Evolutionary conservation across 2,113 vertebrate genomes (phyloP), one percentile per base, ranked within the genome.

Genomic region (Oxyura jamaicensis): DNA sequence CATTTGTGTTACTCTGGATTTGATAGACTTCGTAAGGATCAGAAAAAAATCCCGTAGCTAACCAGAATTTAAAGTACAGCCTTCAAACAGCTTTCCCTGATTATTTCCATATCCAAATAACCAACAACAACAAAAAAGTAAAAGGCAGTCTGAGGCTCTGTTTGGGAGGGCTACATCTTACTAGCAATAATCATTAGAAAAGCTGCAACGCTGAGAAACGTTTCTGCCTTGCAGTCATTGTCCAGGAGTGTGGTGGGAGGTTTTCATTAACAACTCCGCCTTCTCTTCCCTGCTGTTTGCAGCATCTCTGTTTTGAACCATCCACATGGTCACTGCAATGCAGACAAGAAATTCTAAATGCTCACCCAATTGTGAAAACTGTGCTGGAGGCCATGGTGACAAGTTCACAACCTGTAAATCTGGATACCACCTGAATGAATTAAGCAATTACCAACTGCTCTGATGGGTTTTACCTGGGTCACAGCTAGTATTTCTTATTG

Each of bases 261-360:
- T 65, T 93, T 94, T 92, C 65, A 86, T 80, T 94, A 90, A 95
- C n/a, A 0, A 91, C 46, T 95, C 29, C 94, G 35, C 81, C 80
- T 97, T 95, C 87, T 95, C 68, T 95, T 26, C 85, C 36, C 90
- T 88, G 55, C 68, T n/a, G 60, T 56, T 93, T 31, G 36, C 95
- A 99, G 99, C 96, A 98, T 98, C 95, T 99, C 99, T 88, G 99
- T 99, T 91, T 98, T 98, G 1, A 99, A 98, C 95, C 99, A 99
- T 83, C 99, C 99, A n/a, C 95, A 98, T 31, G 98, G 99, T 53
- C 99, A 99, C 97, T 99, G 98, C 97, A 98, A 98, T 3, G 99
- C 99, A 11, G 99, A 99, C 78, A 98, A 98, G 96, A 99, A 98
- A 84, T 98, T 99, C 39, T 99, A 99, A 99, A 95, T 99, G 99